Evolutionary conservation across 2,888 invertebrate genomes (phyloP).

Genomic region (Liodrosophila aerea): DNA sequence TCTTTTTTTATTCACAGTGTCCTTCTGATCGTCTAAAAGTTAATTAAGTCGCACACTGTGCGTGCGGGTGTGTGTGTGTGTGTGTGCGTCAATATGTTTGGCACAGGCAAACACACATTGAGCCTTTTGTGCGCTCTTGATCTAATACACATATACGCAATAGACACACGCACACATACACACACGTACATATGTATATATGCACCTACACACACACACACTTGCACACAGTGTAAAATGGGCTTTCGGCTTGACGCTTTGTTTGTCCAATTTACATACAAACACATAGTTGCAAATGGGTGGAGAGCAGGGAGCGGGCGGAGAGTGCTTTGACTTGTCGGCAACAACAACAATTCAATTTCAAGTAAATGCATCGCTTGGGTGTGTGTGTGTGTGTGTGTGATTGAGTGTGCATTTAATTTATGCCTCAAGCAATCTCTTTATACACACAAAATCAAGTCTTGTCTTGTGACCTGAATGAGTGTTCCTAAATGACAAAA

Average conservation of each 20-base stretch:
- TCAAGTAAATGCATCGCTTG: conserved; percentile 10
- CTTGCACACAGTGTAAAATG: conserved; percentile 8
- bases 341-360: conserved; percentile 27
- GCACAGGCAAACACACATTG: conserved; percentile 30
- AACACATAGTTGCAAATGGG: conserved; percentile 3
- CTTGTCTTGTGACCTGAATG: too few relatives aligned
- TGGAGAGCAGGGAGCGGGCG: neutral
- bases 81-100: conserved; percentile 6
- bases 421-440: conserved; percentile 4
- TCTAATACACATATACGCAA: conserved; percentile 40
- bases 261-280: conserved; percentile 15
- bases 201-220: neutral
- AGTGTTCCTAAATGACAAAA: neutral
- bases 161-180: conserved; percentile 26
- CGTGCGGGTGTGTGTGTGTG: conserved; percentile 4
- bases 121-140: conserved; percentile 39
- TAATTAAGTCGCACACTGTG: conserved; percentile 37
- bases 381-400: neutral
- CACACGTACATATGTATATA: neutral
- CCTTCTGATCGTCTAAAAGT: conserved; percentile 33
- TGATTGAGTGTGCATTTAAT: conserved; percentile 9
- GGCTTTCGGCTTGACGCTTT: conserved; percentile 11
- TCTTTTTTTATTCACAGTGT: neutral
- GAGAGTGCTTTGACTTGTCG: neutral
- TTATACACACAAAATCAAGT: too few relatives aligned